Evolutionary conservation across 2,113 vertebrate species (phyloP).

Genomic region (Trochalopteron elliotii): DNA sequence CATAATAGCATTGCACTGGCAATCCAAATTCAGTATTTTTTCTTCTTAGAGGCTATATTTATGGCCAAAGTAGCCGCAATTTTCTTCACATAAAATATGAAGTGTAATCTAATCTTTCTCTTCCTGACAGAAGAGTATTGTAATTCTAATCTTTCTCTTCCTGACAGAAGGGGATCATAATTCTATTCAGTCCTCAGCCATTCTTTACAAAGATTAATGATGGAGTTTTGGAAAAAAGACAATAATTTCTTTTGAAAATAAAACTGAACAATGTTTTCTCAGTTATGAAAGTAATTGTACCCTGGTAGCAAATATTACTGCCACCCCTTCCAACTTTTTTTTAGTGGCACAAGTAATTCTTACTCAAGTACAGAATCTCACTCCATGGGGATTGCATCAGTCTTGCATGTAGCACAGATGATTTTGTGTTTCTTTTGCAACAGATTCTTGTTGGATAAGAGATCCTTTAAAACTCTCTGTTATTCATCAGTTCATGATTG

Average conservation of each 20-base stretch:
- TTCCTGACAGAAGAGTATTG: slow-evolving; percentile 11
- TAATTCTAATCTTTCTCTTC: slow-evolving; percentile 34
- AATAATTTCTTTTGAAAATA: neutral
- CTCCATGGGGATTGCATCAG: neutral
- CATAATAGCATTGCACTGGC: neutral
- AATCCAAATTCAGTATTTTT: neutral
- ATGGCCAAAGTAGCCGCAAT: slow-evolving; percentile 43
- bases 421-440: neutral
- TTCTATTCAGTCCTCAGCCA: neutral
- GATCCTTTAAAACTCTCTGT: neutral
- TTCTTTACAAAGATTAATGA: slow-evolving; percentile 20
- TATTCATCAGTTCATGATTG: neutral
- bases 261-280: neutral
- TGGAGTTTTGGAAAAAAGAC: neutral
- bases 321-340: neutral
- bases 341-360: neutral
- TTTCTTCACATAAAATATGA: slow-evolving; percentile 30
- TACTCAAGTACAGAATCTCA: neutral
- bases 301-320: neutral
- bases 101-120: slow-evolving; percentile 51
- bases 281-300: neutral
- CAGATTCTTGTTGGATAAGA: neutral
- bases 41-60: slow-evolving; percentile 31
- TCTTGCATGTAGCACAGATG: neutral
- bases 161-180: neutral